Evolutionary conservation across 2,797 vertebrate species (phyloP), one percentile per base, ranked within the genome.

Genomic region (Pangasius macronema): DNA sequence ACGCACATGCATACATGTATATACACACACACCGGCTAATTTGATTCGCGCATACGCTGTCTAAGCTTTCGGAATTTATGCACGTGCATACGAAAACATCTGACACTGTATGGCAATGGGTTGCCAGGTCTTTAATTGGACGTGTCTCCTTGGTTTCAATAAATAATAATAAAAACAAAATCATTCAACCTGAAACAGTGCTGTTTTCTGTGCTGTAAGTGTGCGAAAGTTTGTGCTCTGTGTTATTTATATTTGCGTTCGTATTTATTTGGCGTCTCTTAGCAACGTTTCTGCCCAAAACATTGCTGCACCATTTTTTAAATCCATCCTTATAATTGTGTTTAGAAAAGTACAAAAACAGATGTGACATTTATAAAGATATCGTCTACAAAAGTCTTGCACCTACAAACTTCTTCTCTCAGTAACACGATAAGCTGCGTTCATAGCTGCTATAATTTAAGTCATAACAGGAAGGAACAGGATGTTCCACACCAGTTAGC

Each of bases 41-140:
- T 92, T 93, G 87, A 94, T 94, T 84, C 91, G 88, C 87, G 42
- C 89, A 91, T 86, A 85, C 83, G 63, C 87, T 84, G 83, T 80
- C 90, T 33, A 89, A 87, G 55, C 59, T 84, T 72, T 84, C 77
- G 0, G 59, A 88, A 87, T 91, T 91, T 91, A 92, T 92, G 91
- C 92, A 83, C 89, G 75, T 79, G 87, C 88, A 90, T 93, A 93
- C 86, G 90, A 92, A 94, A 95, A 92, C 92, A 91, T 93, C 91
- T 93, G 89, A 93, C 91, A 88, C 85, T 87, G 89, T 49, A 79
- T 85, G 88, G 91, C 90, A 83, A 42, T 24, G 86, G 92, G 91
- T 93, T 93, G 90, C 90, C 91, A 92, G 91, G 91, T 92, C 87
- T 87, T 42, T 91, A 93, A 92, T 91, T 91, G 91, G 91, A 91